These are phyloP conservation scores for Lagodon rhomboides DNA, from an alignment of 2,797 vertebrate genomes.

Conservation along the genomic window DNA sequence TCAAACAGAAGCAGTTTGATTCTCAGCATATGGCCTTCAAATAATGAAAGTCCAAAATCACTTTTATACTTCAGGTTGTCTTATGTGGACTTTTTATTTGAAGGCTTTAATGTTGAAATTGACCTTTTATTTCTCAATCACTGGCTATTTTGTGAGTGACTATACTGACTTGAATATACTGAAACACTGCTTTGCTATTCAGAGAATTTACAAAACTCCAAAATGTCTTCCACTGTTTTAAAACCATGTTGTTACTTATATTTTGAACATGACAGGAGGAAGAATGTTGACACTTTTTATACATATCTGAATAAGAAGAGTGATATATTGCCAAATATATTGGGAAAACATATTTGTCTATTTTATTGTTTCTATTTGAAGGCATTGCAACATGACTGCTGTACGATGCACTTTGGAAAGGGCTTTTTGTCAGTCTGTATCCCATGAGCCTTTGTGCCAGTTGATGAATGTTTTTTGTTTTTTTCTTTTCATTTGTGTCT, in stretches of 20 bases:
- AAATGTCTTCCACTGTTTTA: slow-evolving; percentile 55
- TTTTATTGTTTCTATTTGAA: slow-evolving; percentile 57
- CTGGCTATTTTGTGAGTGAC: neutral
- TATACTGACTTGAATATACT: slow-evolving; percentile 29
- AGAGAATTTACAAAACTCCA: slow-evolving; percentile 17
- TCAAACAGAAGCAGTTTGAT: slow-evolving; percentile 28
- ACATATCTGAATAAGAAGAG: slow-evolving; percentile 38
- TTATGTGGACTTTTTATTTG: slow-evolving; percentile 25
- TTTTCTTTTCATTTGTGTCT: slow-evolving; percentile 49
- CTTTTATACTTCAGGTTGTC: slow-evolving; percentile 47
- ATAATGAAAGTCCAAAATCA: slow-evolving; percentile 39
- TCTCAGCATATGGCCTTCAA: slow-evolving; percentile 36
- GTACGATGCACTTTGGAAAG: slow-evolving; percentile 72
- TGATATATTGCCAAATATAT: slow-evolving; percentile 69
- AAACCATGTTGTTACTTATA: slow-evolving; percentile 50
- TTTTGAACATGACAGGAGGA: slow-evolving; percentile 38
- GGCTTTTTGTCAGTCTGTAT: slow-evolving; percentile 60
- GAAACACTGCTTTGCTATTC: slow-evolving; percentile 24
- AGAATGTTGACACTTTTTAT: slow-evolving; percentile 37
- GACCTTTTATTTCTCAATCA: slow-evolving; percentile 7
- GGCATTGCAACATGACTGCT: slow-evolving; percentile 49
- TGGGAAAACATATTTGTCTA: slow-evolving; percentile 38
- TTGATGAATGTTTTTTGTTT: slow-evolving; percentile 37
- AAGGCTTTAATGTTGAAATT: slow-evolving; percentile 40
- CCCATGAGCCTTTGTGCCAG: slow-evolving; percentile 65